phyloP scores from a whole-genome alignment of 2,797 vertebrate species.

The Podarcis siculus region DNA sequence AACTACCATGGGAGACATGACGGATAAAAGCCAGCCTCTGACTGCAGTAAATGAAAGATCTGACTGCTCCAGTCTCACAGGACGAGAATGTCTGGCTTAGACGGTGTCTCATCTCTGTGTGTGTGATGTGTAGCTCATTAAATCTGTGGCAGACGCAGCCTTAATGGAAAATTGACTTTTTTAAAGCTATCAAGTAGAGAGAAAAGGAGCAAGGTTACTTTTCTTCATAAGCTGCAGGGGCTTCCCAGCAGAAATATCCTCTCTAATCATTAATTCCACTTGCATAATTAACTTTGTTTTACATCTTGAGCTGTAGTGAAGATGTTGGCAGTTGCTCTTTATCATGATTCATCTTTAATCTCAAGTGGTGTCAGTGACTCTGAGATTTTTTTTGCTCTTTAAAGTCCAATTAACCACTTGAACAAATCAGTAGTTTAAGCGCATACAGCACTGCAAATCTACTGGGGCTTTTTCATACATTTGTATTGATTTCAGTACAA shows the following conservation, averaged over 20 bases:
- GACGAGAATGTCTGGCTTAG: neutral
- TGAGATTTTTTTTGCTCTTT: conserved; percentile 14
- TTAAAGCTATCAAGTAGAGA: neutral
- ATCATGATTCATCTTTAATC: conserved; percentile 9
- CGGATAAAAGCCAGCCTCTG: neutral
- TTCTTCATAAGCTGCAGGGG: neutral
- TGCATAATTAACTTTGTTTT: conserved; percentile 7
- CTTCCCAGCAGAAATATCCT: neutral
- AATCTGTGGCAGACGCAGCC: neutral
- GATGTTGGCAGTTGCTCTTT: conserved; percentile 8
- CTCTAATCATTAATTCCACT: conserved; percentile 36
- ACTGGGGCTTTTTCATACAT: neutral
- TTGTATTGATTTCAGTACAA: neutral
- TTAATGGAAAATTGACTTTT: conserved; percentile 28
- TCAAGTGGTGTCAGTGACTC: neutral
- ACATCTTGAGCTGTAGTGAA: conserved; percentile 1
- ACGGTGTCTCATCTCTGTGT: neutral
- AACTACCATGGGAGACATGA: too few species aligned
- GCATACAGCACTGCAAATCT: neutral
- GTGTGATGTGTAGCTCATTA: neutral
- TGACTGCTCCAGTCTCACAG: neutral
- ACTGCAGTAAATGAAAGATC: neutral
- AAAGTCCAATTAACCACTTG: conserved; percentile 8
- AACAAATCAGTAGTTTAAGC: neutral
- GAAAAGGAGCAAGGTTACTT: neutral